These are phyloP conservation scores for Liasis olivaceus DNA, from an alignment of 2,797 vertebrate genomes.

Conservation along the genomic window DNA sequence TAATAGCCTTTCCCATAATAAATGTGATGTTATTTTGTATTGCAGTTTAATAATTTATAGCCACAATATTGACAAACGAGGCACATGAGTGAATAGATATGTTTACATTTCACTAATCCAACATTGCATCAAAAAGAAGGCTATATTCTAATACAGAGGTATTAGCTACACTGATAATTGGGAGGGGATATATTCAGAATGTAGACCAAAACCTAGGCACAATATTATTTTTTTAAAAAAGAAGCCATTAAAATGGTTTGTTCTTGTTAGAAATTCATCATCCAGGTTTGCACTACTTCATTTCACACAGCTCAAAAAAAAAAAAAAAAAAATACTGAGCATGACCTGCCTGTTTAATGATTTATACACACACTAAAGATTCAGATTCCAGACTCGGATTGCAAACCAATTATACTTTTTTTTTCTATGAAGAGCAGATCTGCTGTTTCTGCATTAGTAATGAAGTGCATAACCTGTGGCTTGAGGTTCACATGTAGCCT, in stretches of 20 bases:
- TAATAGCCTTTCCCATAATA: constrained; percentile 13
- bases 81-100: constrained; percentile 4
- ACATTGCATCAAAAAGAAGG: not conserved
- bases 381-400: not conserved
- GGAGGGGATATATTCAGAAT: not conserved
- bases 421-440: not conserved
- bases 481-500: not conserved
- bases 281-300: not conserved
- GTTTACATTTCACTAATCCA: constrained; percentile 19
- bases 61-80: constrained; percentile 15
- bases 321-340: not conserved
- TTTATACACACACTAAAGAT: not conserved
- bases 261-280: not conserved
- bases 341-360: not conserved
- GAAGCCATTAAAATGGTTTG: not conserved
- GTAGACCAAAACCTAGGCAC: not conserved
- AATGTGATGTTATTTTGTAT: constrained; percentile 5
- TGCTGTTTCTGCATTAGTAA: not conserved
- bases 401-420: not conserved
- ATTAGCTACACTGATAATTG: not conserved
- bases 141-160: not conserved
- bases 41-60: constrained; percentile 27
- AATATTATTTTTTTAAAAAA: constrained; percentile 5
- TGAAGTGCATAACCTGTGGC: not conserved
- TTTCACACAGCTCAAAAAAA: not conserved